phyloP scores from a whole-genome alignment of 2,113 vertebrate species.

The Salvelinus namaycush region DNA sequence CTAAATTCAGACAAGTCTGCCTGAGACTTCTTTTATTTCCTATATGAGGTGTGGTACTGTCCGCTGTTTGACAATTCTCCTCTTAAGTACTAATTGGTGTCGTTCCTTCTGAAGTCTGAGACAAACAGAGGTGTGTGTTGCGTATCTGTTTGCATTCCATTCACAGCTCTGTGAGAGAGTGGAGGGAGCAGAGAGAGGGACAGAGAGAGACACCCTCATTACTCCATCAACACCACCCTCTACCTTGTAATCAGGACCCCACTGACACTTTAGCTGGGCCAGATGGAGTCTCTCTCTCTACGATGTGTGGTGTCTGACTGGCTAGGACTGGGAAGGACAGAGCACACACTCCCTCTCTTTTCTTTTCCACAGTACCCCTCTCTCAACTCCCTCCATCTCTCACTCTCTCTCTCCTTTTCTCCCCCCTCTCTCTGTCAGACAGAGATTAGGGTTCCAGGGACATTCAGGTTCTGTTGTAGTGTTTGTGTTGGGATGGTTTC shows the following conservation, averaged over 20 bases:
- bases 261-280: constrained; percentile 55
- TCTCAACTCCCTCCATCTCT: no score
- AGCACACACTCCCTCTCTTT: no score
- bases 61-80: no score
- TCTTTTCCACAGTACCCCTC: no score
- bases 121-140: no score
- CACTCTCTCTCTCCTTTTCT: constrained; percentile 3
- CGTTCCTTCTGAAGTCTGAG: background rate
- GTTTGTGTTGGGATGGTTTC: constrained; percentile 13
- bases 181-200: constrained; percentile 24
- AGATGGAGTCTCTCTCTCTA: constrained; percentile 27
- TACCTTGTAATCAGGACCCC: constrained; percentile 67
- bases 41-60: no score
- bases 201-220: background rate
- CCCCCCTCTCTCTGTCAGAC: background rate
- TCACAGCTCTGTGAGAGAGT: constrained; percentile 44
- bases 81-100: background rate
- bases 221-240: constrained; percentile 57
- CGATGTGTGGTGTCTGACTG: no score
- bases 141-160: constrained; percentile 59
- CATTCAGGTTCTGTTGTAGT: background rate
- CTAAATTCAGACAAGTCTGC: no score
- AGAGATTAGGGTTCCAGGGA: constrained; percentile 5
- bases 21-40: no score
- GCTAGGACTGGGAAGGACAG: no score